Evolutionary conservation across 2,113 vertebrate species (phyloP), one percentile per base, ranked within the genome.

Genomic region (Puma concolor): DNA sequence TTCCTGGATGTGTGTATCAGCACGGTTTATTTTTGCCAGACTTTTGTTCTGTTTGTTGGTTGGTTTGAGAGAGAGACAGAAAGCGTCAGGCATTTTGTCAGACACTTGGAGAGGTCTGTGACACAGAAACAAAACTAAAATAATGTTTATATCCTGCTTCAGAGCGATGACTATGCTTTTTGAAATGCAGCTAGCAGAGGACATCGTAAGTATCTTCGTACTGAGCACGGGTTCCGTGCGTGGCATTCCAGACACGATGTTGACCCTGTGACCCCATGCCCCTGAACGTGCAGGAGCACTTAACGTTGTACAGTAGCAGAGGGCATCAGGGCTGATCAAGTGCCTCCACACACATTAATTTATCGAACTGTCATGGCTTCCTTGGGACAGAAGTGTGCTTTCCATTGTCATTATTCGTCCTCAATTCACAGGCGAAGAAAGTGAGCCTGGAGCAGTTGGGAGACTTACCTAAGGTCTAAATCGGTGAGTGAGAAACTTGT

Each of bases 141-240:
- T 48, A 91, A 44, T n/a, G 7, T 91, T 67, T 71, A 38, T n/a
- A 38, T 44, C 21, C 23, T 85, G 23, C 33, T 81, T 14, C 76
- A 69, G 80, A 86, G 83, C 19, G 89, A 54, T 54, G 91, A 44
- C 19, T 16, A 44, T 60, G 21, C 6, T 21, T 86, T 79, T 54
- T 52, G 57, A 27, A 33, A 72, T 29, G 52, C 16, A 79, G 7
- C 25, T 91, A 66, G 29, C 44, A 71, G 82, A 60, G 11, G 29
- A 36, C 31, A n/a, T 50, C 67, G 21, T 83, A 67, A 50, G 50
- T 16, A 36, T 14, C 5, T 27, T 84, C 2, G 21, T 21, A 2
- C 1, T 33, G n/a, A 85, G 29, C 2, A 1, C 15, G 0, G 8
- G 33, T 13, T 41, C 50, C 21, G 10, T 0, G 0, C 23, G 44